Evolutionary conservation across 2,888 invertebrate genomes (phyloP), one percentile per base, ranked within the genome.

Genomic region (Isotomurus palustris): DNA sequence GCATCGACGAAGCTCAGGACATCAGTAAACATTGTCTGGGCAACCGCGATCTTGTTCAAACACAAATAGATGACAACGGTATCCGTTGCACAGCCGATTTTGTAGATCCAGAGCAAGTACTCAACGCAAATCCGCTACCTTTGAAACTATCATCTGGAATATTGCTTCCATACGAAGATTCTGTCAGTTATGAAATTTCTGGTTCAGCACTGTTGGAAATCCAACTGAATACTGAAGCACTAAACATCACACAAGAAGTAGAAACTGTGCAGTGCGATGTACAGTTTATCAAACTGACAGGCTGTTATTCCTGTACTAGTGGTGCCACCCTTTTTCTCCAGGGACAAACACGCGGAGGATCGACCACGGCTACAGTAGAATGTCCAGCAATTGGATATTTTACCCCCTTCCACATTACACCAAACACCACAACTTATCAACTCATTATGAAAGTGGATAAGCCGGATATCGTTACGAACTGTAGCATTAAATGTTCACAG

Each of bases 231-330:
- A n/a, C n/a, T n/a, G n/a, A n/a, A n/a, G n/a, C n/a, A n/a, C n/a
- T n/a, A n/a, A n/a, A n/a, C 0, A 32, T 52, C 12, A 40, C 28
- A 1, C 40, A 51, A 17, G 19, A 29, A 2, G 35, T 22, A 1
- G 41, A 51, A 47, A 12, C 28, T 2, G 38, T 40, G 0, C 12
- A 2, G 3, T 59, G 59, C 21, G 25, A 21, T 2, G 55, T 48
- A 1, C 12, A 6, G n/a, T 45, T 55, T 12, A 41, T 59, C 14
- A 59, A 55, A n/a, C n/a, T n/a, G n/a, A n/a, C n/a, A 27, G 60
- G 57, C 22, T 60, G 54, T 25, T 60, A 57, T 29, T 2, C 17
- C 27, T 60, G 57, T 24, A 3, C 51, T 2, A 1, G 14, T 4
- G 56, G 56, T 10, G 27, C 32, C 6, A 54, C n/a, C 0, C 32